Evolutionary conservation across 1,140 invertebrate species (phyloP).

Genomic region (Bombus terrestris): DNA sequence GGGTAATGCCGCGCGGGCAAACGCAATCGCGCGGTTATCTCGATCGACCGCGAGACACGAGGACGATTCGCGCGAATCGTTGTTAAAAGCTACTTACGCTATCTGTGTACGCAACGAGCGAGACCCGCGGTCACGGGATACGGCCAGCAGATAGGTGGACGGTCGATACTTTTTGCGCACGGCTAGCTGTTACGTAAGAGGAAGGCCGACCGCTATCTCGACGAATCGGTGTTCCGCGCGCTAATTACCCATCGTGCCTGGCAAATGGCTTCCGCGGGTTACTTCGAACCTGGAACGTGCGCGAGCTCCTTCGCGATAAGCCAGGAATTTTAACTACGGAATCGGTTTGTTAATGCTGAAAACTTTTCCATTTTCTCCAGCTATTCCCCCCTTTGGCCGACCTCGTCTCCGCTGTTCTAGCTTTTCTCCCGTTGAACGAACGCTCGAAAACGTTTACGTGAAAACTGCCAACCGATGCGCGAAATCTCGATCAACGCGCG

Average conservation of each 20-base stretch:
- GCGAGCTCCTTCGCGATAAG: slow-evolving; percentile 45
- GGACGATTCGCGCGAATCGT: slow-evolving; percentile 27
- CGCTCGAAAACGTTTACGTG: neutral
- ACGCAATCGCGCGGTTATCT: slow-evolving; percentile 41
- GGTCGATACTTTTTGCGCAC: slow-evolving; percentile 60
- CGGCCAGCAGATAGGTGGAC: slow-evolving; percentile 51
- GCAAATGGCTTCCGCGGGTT: slow-evolving; percentile 69
- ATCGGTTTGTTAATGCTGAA: slow-evolving; percentile 30
- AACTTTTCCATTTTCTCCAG: slow-evolving; percentile 21
- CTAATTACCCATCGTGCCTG: slow-evolving; percentile 68
- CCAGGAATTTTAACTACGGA: slow-evolving; percentile 47
- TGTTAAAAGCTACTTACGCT: slow-evolving; percentile 10
- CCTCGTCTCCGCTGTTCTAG: neutral
- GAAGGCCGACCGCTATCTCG: slow-evolving; percentile 64
- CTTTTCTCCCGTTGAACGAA: neutral
- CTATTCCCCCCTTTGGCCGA: too few relatives aligned
- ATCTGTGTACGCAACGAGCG: slow-evolving; percentile 21
- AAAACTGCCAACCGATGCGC: slow-evolving; percentile 1
- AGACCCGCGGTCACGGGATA: slow-evolving; percentile 39
- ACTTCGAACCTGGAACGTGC: slow-evolving; percentile 44
- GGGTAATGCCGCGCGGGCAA: slow-evolving; percentile 30
- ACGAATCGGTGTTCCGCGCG: slow-evolving; percentile 63
- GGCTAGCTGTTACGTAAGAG: slow-evolving; percentile 60
- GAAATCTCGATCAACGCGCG: slow-evolving; percentile 7
- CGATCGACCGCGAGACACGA: slow-evolving; percentile 38